phyloP scores from a whole-genome alignment of 2,888 invertebrate genomes.

The Rhogogaster chlorosoma region DNA sequence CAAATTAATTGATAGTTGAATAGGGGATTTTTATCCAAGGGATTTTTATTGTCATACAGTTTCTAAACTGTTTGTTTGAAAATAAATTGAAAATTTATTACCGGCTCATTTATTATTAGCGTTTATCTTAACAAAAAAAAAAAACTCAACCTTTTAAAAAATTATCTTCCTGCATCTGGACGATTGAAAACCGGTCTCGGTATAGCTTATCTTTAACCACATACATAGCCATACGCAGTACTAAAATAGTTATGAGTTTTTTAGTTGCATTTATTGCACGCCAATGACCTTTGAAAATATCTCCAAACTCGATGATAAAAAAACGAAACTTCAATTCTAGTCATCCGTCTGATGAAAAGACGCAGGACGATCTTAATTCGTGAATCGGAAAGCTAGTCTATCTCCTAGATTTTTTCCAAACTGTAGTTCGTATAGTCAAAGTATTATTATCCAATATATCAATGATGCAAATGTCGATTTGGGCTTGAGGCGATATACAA shows the following conservation, averaged over 20 bases:
- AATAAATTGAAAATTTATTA: background rate
- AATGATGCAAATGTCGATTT: too few relatives aligned
- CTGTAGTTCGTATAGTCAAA: too few relatives aligned
- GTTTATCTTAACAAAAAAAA: background rate
- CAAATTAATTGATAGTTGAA: background rate
- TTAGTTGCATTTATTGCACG: background rate
- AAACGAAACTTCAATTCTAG: too few relatives aligned
- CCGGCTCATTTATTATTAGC: background rate
- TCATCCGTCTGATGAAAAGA: background rate
- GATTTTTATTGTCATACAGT: background rate
- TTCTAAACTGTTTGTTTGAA: background rate
- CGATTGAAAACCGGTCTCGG: background rate
- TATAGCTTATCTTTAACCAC: background rate
- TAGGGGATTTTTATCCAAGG: background rate
- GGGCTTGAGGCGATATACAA: too few relatives aligned
- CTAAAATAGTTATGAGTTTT: background rate
- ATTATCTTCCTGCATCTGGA: background rate
- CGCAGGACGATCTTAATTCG: background rate
- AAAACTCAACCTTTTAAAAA: background rate
- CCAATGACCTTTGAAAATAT: background rate
- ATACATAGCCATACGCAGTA: background rate
- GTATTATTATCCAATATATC: too few relatives aligned
- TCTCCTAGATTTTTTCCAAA: background rate
- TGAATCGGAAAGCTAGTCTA: background rate
- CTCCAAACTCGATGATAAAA: background rate